Conservation (phyloP, 2,797 vertebrate genomes). For the Hapalemur alaotrensis region DNA sequence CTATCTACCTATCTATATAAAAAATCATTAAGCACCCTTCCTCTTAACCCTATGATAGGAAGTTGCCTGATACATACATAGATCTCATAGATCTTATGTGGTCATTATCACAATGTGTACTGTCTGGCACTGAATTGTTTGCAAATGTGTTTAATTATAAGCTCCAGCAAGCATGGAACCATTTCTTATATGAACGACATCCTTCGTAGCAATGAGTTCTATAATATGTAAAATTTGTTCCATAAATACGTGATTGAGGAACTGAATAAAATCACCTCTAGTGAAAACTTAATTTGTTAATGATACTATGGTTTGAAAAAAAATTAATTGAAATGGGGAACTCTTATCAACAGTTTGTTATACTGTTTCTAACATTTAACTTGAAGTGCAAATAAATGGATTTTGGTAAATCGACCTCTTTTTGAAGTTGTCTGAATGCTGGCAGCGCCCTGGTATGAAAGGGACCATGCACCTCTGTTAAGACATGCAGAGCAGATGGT, state of each 20-base stretch:
- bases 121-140: neutral
- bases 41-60: neutral
- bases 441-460: neutral
- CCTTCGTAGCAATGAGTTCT: neutral
- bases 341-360: neutral
- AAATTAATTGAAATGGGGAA: neutral
- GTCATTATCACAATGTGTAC: neutral
- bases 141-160: neutral
- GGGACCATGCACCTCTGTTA: neutral
- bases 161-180: neutral
- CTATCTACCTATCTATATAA: neutral
- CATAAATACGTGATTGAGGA: neutral
- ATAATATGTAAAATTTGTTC: neutral
- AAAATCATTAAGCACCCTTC: neutral
- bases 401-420: neutral
- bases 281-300: neutral
- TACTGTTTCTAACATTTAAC: neutral
- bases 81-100: neutral
- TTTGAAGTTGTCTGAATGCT: neutral
- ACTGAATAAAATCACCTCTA: neutral
- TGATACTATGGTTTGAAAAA: neutral
- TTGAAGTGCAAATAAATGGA: neutral
- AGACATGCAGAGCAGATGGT: neutral
- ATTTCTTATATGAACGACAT: neutral
- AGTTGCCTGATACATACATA: neutral